Conservation (phyloP, 1,140 invertebrate species). For the Acarapis woodi region DNA sequence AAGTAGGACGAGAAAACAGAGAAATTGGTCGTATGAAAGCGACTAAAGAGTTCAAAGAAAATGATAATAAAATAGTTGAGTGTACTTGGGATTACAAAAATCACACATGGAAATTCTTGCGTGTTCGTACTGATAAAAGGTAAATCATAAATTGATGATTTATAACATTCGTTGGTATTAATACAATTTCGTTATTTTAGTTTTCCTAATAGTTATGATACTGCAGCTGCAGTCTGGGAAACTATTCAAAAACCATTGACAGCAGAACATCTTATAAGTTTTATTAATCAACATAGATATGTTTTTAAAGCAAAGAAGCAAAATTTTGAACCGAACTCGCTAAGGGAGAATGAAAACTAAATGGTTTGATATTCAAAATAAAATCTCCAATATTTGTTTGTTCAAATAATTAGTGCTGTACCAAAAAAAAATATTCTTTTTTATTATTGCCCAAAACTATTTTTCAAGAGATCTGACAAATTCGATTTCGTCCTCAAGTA, state of each 20-base stretch:
- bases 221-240: slow-evolving; percentile 29
- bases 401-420: no score
- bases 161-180: no score
- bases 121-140: slow-evolving; percentile 84
- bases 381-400: no score
- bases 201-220: slow-evolving; percentile 65
- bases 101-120: slow-evolving; percentile 72
- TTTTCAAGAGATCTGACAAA: no score
- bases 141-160: no score
- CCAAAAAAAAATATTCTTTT: no score
- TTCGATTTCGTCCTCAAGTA: slow-evolving; percentile 7
- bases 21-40: slow-evolving; percentile 16
- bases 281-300: slow-evolving; percentile 21
- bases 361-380: no score
- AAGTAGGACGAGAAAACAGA: slow-evolving; percentile 11
- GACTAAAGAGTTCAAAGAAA: slow-evolving; percentile 35
- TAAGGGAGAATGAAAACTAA: background rate
- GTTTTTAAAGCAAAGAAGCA: background rate
- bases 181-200: no score
- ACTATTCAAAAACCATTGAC: slow-evolving; percentile 44
- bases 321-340: background rate
- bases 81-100: slow-evolving; percentile 33
- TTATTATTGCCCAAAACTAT: no score
- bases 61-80: slow-evolving; percentile 85
- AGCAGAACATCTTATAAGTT: slow-evolving; percentile 38